These are phyloP conservation scores for Nemurella pictetii DNA, from an alignment of 2,888 invertebrate species.

Conservation along the genomic window DNA sequence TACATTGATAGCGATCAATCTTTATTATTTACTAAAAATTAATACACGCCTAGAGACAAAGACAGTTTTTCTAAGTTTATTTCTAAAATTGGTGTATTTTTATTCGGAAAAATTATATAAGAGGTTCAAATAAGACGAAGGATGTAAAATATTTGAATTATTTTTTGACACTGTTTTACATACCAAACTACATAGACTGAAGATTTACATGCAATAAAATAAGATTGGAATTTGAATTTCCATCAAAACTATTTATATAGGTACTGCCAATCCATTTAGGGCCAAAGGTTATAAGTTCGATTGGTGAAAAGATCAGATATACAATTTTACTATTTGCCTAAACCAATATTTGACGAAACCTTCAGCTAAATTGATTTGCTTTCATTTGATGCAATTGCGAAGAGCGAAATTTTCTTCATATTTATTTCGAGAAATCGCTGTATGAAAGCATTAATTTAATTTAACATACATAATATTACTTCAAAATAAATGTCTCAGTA, in stretches of 20 bases:
- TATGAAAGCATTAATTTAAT: background rate
- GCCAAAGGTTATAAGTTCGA: background rate
- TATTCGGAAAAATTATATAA: too few relatives aligned
- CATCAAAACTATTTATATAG: background rate
- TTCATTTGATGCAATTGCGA: background rate
- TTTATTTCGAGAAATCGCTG: background rate
- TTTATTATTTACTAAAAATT: too few relatives aligned
- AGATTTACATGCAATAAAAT: too few relatives aligned
- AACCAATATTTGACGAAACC: background rate
- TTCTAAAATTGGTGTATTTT: too few relatives aligned
- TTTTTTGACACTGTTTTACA: too few relatives aligned
- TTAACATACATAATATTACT: background rate
- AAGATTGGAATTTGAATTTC: background rate
- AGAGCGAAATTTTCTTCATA: background rate
- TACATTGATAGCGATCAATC: too few relatives aligned
- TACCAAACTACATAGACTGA: too few relatives aligned
- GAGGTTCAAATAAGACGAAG: too few relatives aligned
- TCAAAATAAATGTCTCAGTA: background rate
- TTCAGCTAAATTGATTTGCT: background rate
- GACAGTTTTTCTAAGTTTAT: too few relatives aligned
- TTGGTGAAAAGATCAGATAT: background rate
- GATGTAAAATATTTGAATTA: too few relatives aligned
- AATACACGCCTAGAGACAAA: too few relatives aligned
- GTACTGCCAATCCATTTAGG: background rate
- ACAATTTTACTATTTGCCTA: background rate